phyloP scores from a whole-genome alignment of 2,888 invertebrate species.

The Epistrophe eligans region DNA sequence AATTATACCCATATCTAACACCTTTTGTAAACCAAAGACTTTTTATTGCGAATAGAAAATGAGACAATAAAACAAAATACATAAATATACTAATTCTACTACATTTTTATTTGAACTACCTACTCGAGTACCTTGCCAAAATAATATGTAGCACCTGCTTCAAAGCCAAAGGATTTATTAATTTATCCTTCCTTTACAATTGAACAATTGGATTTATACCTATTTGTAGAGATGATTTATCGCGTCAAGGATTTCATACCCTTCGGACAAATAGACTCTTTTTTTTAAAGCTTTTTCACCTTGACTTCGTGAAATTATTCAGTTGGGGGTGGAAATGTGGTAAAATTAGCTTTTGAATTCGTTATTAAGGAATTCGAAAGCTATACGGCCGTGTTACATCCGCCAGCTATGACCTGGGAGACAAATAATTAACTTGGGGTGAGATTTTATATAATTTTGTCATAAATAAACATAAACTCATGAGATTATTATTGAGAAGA shows the following conservation, averaged over 20 bases:
- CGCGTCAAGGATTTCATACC: too few species aligned
- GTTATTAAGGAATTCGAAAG: neutral
- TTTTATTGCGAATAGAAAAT: neutral
- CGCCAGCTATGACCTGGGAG: neutral
- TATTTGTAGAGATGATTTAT: too few species aligned
- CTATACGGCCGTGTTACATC: neutral
- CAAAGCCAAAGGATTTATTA: neutral
- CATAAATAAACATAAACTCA: neutral
- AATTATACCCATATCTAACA: neutral
- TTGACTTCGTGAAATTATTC: too few species aligned
- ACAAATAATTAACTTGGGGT: neutral
- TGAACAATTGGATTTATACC: too few species aligned
- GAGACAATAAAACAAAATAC: neutral
- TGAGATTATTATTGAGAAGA: neutral
- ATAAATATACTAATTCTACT: too few species aligned
- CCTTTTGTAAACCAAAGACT: neutral
- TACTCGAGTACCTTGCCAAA: too few species aligned
- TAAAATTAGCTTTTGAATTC: neutral
- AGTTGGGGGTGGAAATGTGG: too few species aligned
- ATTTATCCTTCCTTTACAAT: neutral
- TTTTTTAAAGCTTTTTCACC: too few species aligned
- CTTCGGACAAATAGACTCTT: too few species aligned
- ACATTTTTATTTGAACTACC: too few species aligned
- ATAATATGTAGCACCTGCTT: neutral
- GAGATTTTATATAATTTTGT: constrained; percentile 2